Base-by-base conservation (phyloP, 2,888 invertebrate genomes). In the Alsophila aescularia region DNA sequence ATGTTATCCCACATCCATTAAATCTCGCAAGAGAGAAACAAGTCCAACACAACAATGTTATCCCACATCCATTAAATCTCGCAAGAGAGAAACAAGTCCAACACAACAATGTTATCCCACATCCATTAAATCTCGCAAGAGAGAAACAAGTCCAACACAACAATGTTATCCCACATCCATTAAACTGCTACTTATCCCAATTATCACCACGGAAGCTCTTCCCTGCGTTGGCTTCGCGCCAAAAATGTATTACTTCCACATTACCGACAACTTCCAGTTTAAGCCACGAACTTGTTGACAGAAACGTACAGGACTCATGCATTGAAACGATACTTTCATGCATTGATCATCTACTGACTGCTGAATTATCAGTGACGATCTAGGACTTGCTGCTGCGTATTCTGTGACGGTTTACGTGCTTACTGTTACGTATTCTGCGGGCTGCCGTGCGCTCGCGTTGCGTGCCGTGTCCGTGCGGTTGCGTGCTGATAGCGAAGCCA, bases 401-500 rank as follows among this genome's bases (percentile, higher is more conserved):
- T 27, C 27, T 15, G 16, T 16, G 24, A 24, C 7, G 7, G 24
- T 1, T 7, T n/a, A 18, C 50, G 36, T 27, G 35, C n/a, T n/a
- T n/a, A n/a, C n/a, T n/a, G n/a, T n/a, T n/a, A n/a, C n/a, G n/a
- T n/a, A n/a, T n/a, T n/a, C n/a, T n/a, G n/a, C n/a, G n/a, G n/a
- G n/a, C n/a, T 41, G 15, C 16, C 24, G 34, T 24, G 8, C 0
- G 24, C n/a, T 8, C 24, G 34, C 45, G 39, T 29, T 15, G 39
- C 52, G 52, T 40, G 40, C 45, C 52, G 21, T 47, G 31, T 41
- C 41, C 21, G 34, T 21, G 45, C 45, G 10, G 16, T 41, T 7
- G 31, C 42, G 27, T 31, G 32, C 41, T 14, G 35, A 41, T 36
- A 41, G 7, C 16, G 41, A 10, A 34, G 0, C 41, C 52, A 41